phyloP scores from a whole-genome alignment of 2,797 vertebrate genomes.

The Hydrolagus colliei region DNA sequence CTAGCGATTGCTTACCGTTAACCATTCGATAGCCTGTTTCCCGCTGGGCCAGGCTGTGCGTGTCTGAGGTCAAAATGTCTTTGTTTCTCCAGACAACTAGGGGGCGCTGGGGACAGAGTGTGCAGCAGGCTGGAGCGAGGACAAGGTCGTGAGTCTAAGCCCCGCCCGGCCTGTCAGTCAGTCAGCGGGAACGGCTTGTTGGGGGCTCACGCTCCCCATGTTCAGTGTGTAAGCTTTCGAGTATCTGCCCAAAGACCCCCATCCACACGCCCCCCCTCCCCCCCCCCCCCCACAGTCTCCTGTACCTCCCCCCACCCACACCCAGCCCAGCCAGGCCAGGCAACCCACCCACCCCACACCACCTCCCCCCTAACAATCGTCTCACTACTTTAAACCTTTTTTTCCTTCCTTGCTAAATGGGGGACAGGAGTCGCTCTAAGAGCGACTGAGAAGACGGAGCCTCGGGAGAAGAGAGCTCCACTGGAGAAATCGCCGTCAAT shows the following conservation, averaged over 20 bases:
- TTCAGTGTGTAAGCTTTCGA: conserved; percentile 96
- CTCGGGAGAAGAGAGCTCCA: conserved; percentile 52
- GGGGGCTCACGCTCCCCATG: conserved; percentile 62
- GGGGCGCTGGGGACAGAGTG: conserved; percentile 92
- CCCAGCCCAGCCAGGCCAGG: conserved; percentile 1
- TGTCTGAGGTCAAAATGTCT: conserved; percentile 96
- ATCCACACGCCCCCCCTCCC: no score
- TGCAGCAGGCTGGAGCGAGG: conserved; percentile 98
- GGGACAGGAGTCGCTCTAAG: conserved; percentile 47
- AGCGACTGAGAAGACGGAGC: conserved; percentile 58
- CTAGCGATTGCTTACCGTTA: conserved; percentile 38
- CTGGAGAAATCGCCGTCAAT: conserved; percentile 61
- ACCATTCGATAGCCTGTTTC: conserved; percentile 48
- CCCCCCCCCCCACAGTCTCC: no score
- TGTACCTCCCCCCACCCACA: not conserved
- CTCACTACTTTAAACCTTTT: conserved; percentile 40
- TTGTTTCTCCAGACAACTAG: conserved; percentile 99
- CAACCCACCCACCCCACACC: conserved; percentile 15
- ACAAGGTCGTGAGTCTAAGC: conserved; percentile 98
- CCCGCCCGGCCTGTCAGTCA: conserved; percentile 79
- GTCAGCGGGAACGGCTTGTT: conserved; percentile 67
- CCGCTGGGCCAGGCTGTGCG: conserved; percentile 51
- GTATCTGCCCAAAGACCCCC: conserved; percentile 65
- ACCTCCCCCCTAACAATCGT: conserved; percentile 32
- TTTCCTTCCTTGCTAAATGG: conserved; percentile 34